phyloP scores from a whole-genome alignment of 2,888 invertebrate species.

The Dysmachus trigonus region DNA sequence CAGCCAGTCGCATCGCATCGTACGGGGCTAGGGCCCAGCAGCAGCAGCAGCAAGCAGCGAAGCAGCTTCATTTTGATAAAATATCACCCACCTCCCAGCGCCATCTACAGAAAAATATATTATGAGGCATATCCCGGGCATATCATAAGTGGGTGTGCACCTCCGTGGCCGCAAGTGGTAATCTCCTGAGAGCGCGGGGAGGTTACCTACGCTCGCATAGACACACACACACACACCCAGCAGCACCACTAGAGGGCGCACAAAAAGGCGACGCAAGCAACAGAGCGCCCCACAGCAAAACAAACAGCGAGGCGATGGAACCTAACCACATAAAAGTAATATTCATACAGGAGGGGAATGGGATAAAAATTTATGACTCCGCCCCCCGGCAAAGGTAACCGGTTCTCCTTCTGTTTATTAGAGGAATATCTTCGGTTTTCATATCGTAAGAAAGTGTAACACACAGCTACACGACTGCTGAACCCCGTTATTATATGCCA shows the following conservation, averaged over 20 bases:
- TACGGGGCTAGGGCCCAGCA: not conserved
- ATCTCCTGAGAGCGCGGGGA: not conserved
- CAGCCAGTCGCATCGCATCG: not conserved
- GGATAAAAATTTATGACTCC: constrained; percentile 51
- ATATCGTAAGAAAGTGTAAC: constrained; percentile 20
- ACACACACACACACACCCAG: not conserved
- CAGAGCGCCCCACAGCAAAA: not conserved
- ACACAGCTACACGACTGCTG: not conserved
- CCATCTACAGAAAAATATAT: not conserved
- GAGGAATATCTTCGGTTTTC: constrained; percentile 20
- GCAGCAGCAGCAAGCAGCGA: not conserved
- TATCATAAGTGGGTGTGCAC: constrained; percentile 36
- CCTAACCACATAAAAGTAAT: constrained; percentile 40
- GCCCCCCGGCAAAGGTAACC: constrained; percentile 36
- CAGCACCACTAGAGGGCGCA: not conserved
- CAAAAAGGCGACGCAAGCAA: not conserved
- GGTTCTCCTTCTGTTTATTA: not conserved
- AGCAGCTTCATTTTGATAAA: constrained; percentile 3
- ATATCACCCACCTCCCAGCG: not conserved
- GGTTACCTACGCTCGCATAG: not conserved
- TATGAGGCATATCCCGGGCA: not conserved
- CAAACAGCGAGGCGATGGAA: not conserved
- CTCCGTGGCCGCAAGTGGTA: not conserved
- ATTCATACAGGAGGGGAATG: constrained; percentile 23
- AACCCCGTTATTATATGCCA: not conserved